Evolutionary conservation across 1,140 invertebrate genomes (phyloP), one percentile per base, ranked within the genome.

Genomic region (Drosophila varians): DNA sequence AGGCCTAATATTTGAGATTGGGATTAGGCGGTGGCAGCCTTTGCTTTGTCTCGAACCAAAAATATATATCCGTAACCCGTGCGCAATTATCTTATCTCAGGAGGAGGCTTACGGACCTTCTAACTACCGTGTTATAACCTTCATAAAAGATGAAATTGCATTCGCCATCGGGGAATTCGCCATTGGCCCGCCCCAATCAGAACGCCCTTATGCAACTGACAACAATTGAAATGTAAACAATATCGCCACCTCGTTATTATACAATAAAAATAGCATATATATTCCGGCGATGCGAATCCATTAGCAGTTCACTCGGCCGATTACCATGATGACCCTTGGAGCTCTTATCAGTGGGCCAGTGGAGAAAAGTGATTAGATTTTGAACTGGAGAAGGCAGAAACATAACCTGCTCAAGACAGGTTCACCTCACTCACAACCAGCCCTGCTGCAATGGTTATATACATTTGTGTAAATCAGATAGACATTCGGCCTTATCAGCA

Each of bases 401-500:
- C 55, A 53, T 60, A 65, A 76, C 66, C 60, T 62, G 52, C 60
- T 58, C 60, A 80, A 34, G 46, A 23, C 58, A 65, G 45, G 69
- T 48, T 31, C 28, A 31, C 28, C 28, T 54, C 23, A 58, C 19
- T 18, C 23, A 58, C 19, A 19, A 45, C 28, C 14, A 23, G 19
- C 34, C 49, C 68, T 61, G 57, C 68, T 61, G 57, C 38, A 56
- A 76, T 60, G 54, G 51, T 51, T 73, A 42, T 57, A 64, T 53
- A 57, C 40, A 74, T 51, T 65, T 42, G 58, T 57, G 52, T 74
- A 74, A 57, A 74, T 74, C 72, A 74, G 58, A 86, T 73, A 86
- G 61, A 68, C 57, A 45, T 54, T 49, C 31, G 38, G 31, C 38
- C 14, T 80, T 86, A 84, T 86, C 80, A 86, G 80, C 80, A 86